These are phyloP conservation scores for Platerodrilus igneus DNA, from an alignment of 2,888 invertebrate species.

Conservation along the genomic window DNA sequence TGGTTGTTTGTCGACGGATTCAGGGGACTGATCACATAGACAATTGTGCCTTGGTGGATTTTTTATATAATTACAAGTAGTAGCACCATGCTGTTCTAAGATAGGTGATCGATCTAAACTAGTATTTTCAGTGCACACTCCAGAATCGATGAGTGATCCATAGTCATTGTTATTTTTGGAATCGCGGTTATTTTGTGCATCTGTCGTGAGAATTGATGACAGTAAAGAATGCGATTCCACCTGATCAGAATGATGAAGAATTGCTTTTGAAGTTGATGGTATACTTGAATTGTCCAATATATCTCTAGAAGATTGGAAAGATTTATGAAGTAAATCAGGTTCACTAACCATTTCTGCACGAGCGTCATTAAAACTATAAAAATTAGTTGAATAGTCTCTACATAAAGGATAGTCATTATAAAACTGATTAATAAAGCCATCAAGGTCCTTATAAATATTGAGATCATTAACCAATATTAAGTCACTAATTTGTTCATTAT, in stretches of 20 bases:
- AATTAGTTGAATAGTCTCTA: conserved; percentile 48
- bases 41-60: conserved; percentile 8
- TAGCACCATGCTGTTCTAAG: conserved; percentile 46
- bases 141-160: conserved; percentile 57
- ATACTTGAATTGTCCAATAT: conserved; percentile 5
- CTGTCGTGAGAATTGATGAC: conserved; percentile 55
- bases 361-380: conserved; percentile 24
- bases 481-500: conserved; percentile 72
- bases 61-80: conserved; percentile 21
- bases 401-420: conserved; percentile 67
- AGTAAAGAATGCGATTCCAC: conserved; percentile 48
- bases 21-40: conserved; percentile 3
- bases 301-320: conserved; percentile 10
- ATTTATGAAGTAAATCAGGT: no score
- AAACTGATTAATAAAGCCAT: conserved; percentile 65
- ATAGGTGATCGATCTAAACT: conserved; percentile 63
- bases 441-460: conserved; percentile 55
- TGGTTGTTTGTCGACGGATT: conserved; percentile 3
- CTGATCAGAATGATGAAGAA: not conserved
- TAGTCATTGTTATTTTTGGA: conserved; percentile 8
- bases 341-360: conserved; percentile 17
- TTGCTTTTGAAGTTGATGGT: no score
- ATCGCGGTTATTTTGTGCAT: conserved; percentile 25
- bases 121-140: conserved; percentile 69
- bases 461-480: conserved; percentile 44